Evolutionary conservation across 2,888 invertebrate species (phyloP).

Genomic region (Dasypolia templi): DNA sequence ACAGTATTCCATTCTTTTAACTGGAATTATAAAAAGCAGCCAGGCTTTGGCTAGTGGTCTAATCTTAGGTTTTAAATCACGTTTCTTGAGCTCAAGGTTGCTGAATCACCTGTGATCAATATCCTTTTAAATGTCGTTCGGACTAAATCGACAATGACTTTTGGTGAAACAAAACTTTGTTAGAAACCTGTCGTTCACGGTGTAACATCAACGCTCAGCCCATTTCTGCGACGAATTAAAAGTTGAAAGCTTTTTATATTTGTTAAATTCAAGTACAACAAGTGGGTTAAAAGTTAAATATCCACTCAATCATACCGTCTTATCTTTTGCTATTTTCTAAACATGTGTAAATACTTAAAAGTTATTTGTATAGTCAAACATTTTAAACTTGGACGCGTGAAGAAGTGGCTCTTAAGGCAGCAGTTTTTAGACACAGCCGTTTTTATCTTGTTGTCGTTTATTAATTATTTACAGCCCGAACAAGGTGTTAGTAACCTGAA

Average conservation of each 20-base stretch:
- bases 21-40: too few species aligned
- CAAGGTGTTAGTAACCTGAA: constrained; percentile 43
- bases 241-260: constrained; percentile 16
- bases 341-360: constrained; percentile 50
- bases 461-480: constrained; percentile 35
- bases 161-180: constrained; percentile 15
- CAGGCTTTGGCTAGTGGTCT: too few species aligned
- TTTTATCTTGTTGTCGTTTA: constrained; percentile 15
- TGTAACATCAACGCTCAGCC: not conserved
- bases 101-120: not conserved
- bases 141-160: not conserved
- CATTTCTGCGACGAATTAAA: not conserved
- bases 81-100: not conserved
- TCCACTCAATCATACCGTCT: constrained; percentile 36
- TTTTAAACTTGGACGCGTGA: constrained; percentile 9
- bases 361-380: constrained; percentile 35
- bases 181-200: not conserved
- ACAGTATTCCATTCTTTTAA: not conserved
- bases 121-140: not conserved
- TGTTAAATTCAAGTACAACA: not conserved
- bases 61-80: not conserved
- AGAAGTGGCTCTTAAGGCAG: constrained; percentile 25
- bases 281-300: constrained; percentile 35
- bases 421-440: constrained; percentile 17
- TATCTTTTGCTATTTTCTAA: constrained; percentile 34